Conservation (phyloP, 2,113 vertebrate genomes). For the Okapia johnstoni region DNA sequence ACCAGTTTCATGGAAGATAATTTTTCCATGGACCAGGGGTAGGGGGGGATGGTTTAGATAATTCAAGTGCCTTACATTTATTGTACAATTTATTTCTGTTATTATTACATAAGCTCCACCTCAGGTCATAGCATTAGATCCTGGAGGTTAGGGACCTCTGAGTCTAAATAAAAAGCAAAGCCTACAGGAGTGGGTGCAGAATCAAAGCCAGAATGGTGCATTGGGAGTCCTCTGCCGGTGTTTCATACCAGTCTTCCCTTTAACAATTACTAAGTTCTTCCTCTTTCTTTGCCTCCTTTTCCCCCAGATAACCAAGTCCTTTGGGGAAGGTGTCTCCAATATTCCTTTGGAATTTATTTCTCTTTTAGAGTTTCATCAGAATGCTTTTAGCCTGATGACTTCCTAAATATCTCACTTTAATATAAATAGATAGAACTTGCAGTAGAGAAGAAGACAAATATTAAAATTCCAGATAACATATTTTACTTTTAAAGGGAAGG, state of each 20-base stretch:
- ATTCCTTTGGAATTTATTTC: neutral
- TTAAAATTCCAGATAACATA: neutral
- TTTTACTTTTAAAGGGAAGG: neutral
- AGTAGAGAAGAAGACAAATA: neutral
- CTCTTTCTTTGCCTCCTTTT: neutral
- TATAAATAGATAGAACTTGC: neutral
- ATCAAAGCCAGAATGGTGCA: neutral
- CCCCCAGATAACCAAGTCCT: neutral
- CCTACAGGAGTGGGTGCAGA: neutral
- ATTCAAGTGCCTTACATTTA: neutral
- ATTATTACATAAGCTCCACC: neutral
- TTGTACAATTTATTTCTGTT: neutral
- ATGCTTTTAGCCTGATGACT: neutral
- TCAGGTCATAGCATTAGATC: neutral
- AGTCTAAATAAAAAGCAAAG: neutral
- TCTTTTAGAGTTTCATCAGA: neutral
- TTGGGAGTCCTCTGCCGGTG: accelerated
- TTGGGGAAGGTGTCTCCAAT: neutral
- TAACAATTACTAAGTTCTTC: neutral
- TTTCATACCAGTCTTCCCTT: neutral
- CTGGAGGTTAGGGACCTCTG: neutral
- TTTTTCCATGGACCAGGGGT: neutral
- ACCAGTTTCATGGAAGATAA: neutral
- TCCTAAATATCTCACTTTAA: neutral
- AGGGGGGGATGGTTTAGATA: neutral